Conservation (phyloP, 2,797 vertebrate species). For the Onychomys arenicola region DNA sequence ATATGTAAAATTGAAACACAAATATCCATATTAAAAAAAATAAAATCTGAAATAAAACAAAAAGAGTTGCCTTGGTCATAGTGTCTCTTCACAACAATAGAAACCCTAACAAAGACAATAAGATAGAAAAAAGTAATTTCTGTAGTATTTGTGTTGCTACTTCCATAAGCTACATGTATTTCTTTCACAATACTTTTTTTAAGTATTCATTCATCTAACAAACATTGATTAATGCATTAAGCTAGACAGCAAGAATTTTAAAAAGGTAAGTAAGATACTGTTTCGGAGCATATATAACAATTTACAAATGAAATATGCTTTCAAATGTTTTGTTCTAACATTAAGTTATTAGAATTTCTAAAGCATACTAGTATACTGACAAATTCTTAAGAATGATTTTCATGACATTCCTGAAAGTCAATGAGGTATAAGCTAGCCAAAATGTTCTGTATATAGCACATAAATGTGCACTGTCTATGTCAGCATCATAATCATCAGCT, state of each 20-base stretch:
- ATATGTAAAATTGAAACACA: too few species aligned
- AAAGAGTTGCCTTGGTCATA: not conserved
- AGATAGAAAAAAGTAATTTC: conserved; percentile 42
- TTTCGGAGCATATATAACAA: not conserved
- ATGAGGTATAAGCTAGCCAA: conserved; percentile 19
- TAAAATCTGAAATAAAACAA: too few species aligned
- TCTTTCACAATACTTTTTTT: conserved; percentile 31
- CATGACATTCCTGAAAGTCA: conserved; percentile 49
- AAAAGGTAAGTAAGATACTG: conserved; percentile 23
- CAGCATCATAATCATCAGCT: not conserved
- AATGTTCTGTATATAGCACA: not conserved
- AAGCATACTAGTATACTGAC: conserved; percentile 20
- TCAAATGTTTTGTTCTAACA: conserved; percentile 45
- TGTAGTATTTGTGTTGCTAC: not conserved
- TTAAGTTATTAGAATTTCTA: conserved; percentile 49
- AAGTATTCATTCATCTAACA: conserved; percentile 36
- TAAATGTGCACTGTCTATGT: not conserved
- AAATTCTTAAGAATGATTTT: conserved; percentile 54
- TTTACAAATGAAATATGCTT: conserved; percentile 16
- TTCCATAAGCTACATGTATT: not conserved
- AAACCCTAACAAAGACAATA: not conserved
- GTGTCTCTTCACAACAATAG: not conserved
- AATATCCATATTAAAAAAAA: too few species aligned
- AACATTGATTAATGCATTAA: not conserved
- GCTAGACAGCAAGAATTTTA: not conserved